Percentiles rank a stretch among this genome's conserved stretches.
These are phyloP conservation scores for Caenorhabditis elegans DNA, from an alignment of 1,140 invertebrate genomes.

Conservation along the genomic window WBcel235 BX284606.5:11183001-11183500, in stretches of 20 bases:
- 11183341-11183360: not conserved
- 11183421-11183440: not conserved
- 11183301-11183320: not conserved
- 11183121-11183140: not conserved
- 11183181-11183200: too few relatives aligned
- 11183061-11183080: too few relatives aligned
- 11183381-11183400: not conserved
- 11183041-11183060: not conserved
- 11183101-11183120: not conserved
- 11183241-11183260: too few relatives aligned
- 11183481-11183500: not conserved
- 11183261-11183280: slow-evolving; percentile 20
- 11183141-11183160: too few relatives aligned
- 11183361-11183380: not conserved
- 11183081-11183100: not conserved
- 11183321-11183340: not conserved
- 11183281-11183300: not conserved
- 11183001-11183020: too few relatives aligned
- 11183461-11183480: not conserved
- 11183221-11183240: too few relatives aligned
- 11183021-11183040: not conserved
- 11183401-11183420: not conserved
- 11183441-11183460: not conserved
- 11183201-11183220: too few relatives aligned
- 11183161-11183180: too few relatives aligned